Evolutionary conservation across 2,888 invertebrate species (phyloP).

Genomic region (Agrotis segetum): DNA sequence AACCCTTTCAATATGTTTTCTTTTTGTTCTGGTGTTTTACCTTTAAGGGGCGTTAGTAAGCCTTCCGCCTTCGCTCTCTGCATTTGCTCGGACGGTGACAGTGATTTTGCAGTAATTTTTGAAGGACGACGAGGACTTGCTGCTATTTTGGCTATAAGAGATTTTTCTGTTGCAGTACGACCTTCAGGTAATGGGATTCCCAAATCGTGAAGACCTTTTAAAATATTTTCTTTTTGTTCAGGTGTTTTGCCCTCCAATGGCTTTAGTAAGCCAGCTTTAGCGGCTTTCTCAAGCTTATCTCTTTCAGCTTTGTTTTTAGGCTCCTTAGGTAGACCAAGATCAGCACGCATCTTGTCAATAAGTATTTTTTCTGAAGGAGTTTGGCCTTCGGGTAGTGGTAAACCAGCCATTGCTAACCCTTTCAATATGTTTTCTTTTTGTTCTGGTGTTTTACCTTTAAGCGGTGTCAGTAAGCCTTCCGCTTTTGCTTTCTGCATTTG

Average conservation of each 20-base stretch:
- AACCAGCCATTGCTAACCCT: constrained; percentile 56
- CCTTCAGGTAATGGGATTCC: constrained; percentile 39
- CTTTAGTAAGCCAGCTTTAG: too few relatives aligned
- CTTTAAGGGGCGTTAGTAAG: too few relatives aligned
- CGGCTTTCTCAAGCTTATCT: too few relatives aligned
- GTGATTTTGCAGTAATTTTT: too few relatives aligned
- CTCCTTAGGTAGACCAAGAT: too few relatives aligned
- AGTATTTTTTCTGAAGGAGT: constrained; percentile 35
- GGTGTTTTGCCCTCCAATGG: constrained; percentile 26
- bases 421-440: constrained; percentile 66
- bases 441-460: constrained; percentile 64
- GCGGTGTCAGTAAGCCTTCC: constrained; percentile 7
- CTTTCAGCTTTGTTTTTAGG: too few relatives aligned
- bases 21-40: too few relatives aligned
- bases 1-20: too few relatives aligned
- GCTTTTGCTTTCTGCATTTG: constrained; percentile 55
- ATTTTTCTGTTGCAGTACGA: constrained; percentile 54
- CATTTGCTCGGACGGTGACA: too few relatives aligned
- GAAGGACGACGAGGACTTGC: too few relatives aligned
- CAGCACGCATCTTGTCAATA: too few relatives aligned
- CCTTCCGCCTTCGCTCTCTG: too few relatives aligned
- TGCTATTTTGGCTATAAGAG: constrained; percentile 43
- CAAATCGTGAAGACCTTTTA: constrained; percentile 3
- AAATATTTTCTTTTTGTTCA: constrained; percentile 19
- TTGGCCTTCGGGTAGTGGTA: constrained; percentile 59